Evolutionary conservation across 1,140 invertebrate genomes (phyloP).

Genomic region (Heliothis subflexa): DNA sequence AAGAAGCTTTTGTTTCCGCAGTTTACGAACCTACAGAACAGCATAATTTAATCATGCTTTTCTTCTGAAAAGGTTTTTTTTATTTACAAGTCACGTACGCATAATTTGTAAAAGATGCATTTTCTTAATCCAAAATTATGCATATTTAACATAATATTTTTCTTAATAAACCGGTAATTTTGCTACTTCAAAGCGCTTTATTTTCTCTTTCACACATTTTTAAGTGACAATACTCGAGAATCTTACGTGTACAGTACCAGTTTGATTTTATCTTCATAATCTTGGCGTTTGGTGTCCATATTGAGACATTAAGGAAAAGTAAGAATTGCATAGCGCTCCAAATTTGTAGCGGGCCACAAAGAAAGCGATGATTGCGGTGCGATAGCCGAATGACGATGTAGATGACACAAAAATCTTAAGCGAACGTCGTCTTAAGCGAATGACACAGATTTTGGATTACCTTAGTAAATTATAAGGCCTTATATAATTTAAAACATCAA

Average conservation of each 20-base stretch:
- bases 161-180: conserved; percentile 19
- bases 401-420: conserved; percentile 5
- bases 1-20: too few relatives aligned
- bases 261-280: conserved; percentile 31
- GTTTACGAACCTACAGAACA: too few relatives aligned
- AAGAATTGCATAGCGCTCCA: conserved; percentile 22
- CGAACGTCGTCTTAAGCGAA: neutral
- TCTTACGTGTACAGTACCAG: conserved; percentile 29
- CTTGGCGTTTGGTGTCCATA: conserved; percentile 37
- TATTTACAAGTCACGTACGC: neutral
- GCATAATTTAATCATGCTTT: too few relatives aligned
- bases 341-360: conserved; percentile 10
- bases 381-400: conserved; percentile 17
- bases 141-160: conserved; percentile 11
- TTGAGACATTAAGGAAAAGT: conserved; percentile 46
- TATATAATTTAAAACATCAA: too few relatives aligned
- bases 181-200: neutral
- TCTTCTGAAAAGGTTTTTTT: neutral
- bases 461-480: neutral
- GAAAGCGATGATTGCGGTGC: conserved; percentile 6
- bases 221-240: conserved; percentile 32
- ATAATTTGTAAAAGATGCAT: neutral
- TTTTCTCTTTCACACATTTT: conserved; percentile 31
- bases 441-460: neutral
- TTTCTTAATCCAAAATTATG: conserved; percentile 25